Evolutionary conservation across 1,140 invertebrate genomes (phyloP), one percentile per base, ranked within the genome.

Genomic region (Bombus confusus): DNA sequence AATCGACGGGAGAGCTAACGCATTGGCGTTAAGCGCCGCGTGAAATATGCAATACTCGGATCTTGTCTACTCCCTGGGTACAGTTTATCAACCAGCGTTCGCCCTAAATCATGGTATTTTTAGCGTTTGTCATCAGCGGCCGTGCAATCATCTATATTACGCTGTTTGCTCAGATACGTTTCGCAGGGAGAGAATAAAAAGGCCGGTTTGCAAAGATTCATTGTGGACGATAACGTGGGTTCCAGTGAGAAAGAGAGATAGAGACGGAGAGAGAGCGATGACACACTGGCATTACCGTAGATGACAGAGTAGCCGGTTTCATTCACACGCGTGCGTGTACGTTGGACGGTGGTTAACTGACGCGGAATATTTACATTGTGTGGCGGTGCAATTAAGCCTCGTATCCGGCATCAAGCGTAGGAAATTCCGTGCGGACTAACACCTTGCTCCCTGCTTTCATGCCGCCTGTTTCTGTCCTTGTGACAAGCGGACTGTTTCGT

Each of bases 331-430:
- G 83, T 87, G 85, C 87, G 86, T 87, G 84, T 86, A 74, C 69
- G 80, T 43, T 75, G 81, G 76, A 88, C 77, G 76, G 68, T 90
- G 92, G 91, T 93, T 93, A 93, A 94, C 93, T 93, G 94, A 94
- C 93, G 91, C 93, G 92, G 91, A 92, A 94, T 94, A 94, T 95
- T 94, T 94, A 94, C 93, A 94, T 94, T 93, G 92, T 93, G 91
- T 91, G 93, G 91, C 90, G 93, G 91, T 92, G 93, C 93, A 95
- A 94, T 95, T 94, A 94, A 95, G 93, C 94, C 92, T 92, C 92
- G 93, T 94, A 92, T 93, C 91, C 92, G 90, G 90, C 92, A 92
- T 93, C 90, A 92, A 93, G 91, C 93, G 92, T 92, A 92, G 93
- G 91, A 93, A 94, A 94, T 94, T 93, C 92, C 91, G 92, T 92